Conservation (phyloP, 1,140 invertebrate genomes). For the Fopius arisanus region DNA sequence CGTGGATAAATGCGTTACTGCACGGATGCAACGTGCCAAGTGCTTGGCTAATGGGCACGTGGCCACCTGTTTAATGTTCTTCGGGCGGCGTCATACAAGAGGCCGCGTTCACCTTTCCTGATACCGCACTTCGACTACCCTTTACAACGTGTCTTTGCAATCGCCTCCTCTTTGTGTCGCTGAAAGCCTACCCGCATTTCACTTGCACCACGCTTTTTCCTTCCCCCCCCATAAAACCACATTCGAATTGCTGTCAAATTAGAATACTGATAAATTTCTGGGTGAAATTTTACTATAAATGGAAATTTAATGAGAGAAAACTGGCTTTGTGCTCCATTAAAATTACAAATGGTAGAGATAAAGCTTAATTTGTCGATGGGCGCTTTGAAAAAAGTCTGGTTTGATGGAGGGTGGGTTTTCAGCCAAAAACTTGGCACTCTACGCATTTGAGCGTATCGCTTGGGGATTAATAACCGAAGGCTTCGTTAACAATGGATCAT, state of each 20-base stretch:
- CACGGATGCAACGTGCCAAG: slow-evolving; percentile 28
- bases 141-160: slow-evolving; percentile 2
- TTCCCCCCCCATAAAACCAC: too few species aligned
- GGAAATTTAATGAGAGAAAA: too few species aligned
- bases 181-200: not conserved
- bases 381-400: not conserved
- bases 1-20: slow-evolving; percentile 24
- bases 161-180: not conserved
- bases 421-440: slow-evolving; percentile 8
- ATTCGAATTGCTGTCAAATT: too few species aligned
- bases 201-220: not conserved
- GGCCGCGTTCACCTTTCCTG: not conserved
- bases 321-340: not conserved
- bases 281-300: too few species aligned
- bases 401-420: not conserved
- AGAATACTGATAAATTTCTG: too few species aligned
- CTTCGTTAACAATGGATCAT: slow-evolving; percentile 14
- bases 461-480: slow-evolving; percentile 5
- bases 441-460: slow-evolving; percentile 8
- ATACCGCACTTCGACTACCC: not conserved
- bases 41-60: slow-evolving; percentile 30
- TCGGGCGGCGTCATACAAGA: slow-evolving; percentile 20
- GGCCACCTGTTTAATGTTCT: slow-evolving; percentile 32
- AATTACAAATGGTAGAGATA: not conserved
- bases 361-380: not conserved